Conservation (phyloP, 2,113 vertebrate species). For the Columba livia region DNA sequence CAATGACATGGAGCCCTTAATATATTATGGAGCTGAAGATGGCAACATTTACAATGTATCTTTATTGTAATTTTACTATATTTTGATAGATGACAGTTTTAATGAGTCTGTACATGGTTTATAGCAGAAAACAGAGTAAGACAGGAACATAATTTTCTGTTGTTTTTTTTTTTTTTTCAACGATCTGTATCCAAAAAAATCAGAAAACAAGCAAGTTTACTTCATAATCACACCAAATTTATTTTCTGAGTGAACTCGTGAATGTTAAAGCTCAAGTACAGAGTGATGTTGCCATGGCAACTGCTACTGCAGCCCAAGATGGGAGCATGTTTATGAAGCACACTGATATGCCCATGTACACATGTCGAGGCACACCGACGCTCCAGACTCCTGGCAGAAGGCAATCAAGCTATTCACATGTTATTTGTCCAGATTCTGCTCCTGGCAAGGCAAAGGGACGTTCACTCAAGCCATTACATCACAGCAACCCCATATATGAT, state of each 20-base stretch:
- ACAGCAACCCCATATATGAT: rapidly evolving
- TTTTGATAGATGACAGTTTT: constrained; percentile 51
- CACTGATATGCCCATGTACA: neutral
- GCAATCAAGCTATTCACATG: rapidly evolving
- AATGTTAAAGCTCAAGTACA: constrained; percentile 53
- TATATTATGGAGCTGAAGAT: neutral
- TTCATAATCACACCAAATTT: constrained; percentile 42
- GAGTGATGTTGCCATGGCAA: constrained; percentile 50
- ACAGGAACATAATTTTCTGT: constrained; percentile 3
- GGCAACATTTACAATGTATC: constrained; percentile 20
- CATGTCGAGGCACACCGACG: rapidly evolving
- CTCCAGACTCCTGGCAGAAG: neutral
- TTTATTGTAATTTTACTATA: constrained; percentile 15
- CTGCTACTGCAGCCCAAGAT: neutral
- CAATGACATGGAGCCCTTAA: neutral
- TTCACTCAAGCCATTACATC: neutral
- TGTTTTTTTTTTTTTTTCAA: neutral
- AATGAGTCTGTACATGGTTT: constrained; percentile 31
- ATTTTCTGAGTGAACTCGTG: constrained; percentile 59
- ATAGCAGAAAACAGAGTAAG: constrained; percentile 1
- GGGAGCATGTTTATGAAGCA: neutral
- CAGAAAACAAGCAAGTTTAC: constrained; percentile 34
- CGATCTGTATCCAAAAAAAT: neutral
- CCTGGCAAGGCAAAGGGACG: neutral
- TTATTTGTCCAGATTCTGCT: neutral